Conservation (phyloP, 1,140 invertebrate species). For the Sarcophaga peregrina region DNA sequence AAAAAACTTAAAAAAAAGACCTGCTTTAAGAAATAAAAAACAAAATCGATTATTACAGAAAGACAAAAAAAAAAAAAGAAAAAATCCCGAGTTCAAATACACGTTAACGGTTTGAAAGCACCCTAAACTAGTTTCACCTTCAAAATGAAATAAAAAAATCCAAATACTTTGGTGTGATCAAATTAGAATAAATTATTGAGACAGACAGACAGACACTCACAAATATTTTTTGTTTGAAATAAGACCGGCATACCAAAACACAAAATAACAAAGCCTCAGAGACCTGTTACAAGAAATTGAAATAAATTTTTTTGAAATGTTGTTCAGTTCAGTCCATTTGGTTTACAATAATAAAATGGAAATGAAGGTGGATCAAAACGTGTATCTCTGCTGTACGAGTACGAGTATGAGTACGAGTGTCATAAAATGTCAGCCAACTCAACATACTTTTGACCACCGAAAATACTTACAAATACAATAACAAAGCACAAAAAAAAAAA, state of each 20-base stretch:
- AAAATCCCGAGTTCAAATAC: not conserved
- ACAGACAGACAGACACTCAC: not conserved
- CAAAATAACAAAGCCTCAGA: no score
- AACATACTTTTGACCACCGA: not conserved
- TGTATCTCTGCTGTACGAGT: no score
- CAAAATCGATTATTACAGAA: not conserved
- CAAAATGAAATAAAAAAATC: no score
- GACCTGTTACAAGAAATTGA: no score
- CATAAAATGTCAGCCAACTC: not conserved
- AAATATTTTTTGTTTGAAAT: not conserved
- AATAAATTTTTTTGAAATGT: not conserved
- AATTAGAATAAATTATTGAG: not conserved
- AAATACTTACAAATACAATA: not conserved
- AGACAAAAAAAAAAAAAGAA: not conserved
- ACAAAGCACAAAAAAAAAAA: not conserved
- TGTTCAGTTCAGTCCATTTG: not conserved
- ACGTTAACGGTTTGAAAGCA: not conserved
- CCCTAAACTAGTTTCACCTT: not conserved
- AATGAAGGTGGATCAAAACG: conserved; percentile 1
- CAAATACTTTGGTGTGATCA: not conserved
- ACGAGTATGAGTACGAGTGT: not conserved
- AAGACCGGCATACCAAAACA: not conserved
- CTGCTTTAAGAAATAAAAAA: not conserved
- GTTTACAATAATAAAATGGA: not conserved
- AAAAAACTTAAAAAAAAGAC: not conserved